A percentile compares a stretch with the other conserved stretches of the same genome.
phyloP scores from a whole-genome alignment of 2,888 invertebrate species.

The Megastigmus dorsalis region DNA sequence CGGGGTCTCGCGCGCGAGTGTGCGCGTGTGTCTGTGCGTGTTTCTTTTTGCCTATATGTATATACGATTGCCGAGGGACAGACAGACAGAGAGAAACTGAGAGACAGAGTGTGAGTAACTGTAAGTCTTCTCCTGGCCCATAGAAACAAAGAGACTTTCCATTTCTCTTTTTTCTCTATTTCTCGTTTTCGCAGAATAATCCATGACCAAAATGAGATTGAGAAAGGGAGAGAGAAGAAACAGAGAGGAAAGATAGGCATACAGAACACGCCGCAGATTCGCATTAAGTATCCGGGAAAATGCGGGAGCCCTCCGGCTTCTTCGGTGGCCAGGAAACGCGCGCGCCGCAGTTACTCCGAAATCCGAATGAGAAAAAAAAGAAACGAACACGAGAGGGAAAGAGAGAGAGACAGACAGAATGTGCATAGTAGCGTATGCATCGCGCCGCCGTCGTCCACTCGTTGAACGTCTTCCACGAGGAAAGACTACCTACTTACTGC shows the following conservation, averaged over 20 bases:
- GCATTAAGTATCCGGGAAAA: no score
- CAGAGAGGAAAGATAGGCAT: no score
- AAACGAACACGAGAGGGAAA: neutral
- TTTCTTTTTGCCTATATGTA: conserved; percentile 9
- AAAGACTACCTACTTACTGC: no score
- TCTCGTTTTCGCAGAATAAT: no score
- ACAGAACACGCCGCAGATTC: no score
- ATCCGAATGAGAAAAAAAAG: no score
- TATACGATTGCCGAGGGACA: neutral
- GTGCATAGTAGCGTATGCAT: neutral
- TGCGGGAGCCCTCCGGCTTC: no score
- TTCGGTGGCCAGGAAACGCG: conserved; percentile 19
- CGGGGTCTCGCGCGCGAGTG: conserved; percentile 45
- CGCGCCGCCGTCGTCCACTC: neutral
- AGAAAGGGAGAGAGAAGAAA: no score
- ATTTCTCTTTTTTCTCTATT: no score
- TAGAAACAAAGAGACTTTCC: neutral
- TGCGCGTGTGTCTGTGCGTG: neutral
- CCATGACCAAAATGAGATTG: no score
- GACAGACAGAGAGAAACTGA: conserved; percentile 8
- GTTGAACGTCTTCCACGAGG: neutral
- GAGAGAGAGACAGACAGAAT: neutral
- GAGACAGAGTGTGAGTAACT: conserved; percentile 2
- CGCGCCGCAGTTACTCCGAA: no score
- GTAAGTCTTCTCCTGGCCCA: conserved; percentile 18